Base-by-base conservation (phyloP, 1,140 invertebrate genomes). In the Drosophila hydei region DNA sequence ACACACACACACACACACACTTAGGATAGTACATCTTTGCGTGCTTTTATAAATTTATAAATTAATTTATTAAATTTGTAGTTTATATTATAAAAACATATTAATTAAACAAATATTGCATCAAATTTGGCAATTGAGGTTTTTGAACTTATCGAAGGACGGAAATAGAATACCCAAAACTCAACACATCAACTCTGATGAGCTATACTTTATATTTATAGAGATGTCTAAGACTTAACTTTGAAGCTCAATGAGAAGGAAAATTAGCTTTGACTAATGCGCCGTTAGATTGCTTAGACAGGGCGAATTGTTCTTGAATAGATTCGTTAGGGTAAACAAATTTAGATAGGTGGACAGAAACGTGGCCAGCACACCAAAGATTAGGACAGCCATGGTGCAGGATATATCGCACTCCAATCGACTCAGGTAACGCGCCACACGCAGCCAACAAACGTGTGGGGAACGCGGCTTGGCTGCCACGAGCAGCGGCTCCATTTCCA, bases 331-430 rank as follows among this genome's bases (percentile, higher is more conserved):
- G 43, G 71, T 88, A 33, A 91, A 89, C 6, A 91, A 12, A 73
- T 91, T 91, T 47, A 90, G 74, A 55, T 90, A 91, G 4, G 90
- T 91, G 18, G 91, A 81, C 5, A 89, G 62, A 33, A 91, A 78
- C n/a, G 90, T 91, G 51, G 88, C 90, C 45, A 91, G 50, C 5
- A 84, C 43, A 11, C 91, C 91, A 43, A 91, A 91, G 23, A 91
- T 47, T 11, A 91, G 68, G 16, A 91, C 91, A 1, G 45, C 75
- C 77, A 90, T 79, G 1, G 90, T 90, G 52, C 85, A 75, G 30
- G 88, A 89, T 0, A 91, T 43, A 21, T 91, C 80, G 48, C 78
- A 90, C 5, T 85, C 63, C 11, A 89, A 23, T 19, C 78, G 84
- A 56, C 77, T 78, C 30, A 90, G 30, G 12, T 75, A 12, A 6